Evolutionary conservation across 2,888 invertebrate species (phyloP), one percentile per base, ranked within the genome.

Genomic region (Pyrocoelia pectoralis): DNA sequence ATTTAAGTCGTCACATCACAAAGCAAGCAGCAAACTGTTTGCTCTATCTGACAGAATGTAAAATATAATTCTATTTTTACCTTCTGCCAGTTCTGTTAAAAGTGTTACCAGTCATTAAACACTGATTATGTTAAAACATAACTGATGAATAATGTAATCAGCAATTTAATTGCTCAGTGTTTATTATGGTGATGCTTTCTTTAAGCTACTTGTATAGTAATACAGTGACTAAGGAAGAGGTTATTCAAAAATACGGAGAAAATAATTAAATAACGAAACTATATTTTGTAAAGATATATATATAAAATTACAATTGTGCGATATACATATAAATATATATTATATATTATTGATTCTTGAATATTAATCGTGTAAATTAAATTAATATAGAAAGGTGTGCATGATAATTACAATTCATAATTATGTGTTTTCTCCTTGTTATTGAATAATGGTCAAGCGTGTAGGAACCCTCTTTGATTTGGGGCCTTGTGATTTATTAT

Each of bases 1-100:
- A 83, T 82, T 83, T 83, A 83, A 83, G 83, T 83, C 82, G 83
- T 83, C 82, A 82, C 82, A 83, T 81, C 83, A 82, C 81, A 76
- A 78, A 77, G 78, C 78, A 77, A 77, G 79, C 78, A 73, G 70
- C 66, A 75, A 74, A 72, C 72, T 76, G 77, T 78, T 77, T 77
- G 76, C 75, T 68, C 65, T 68, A 67, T 70, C 73, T 74, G 74
- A 67, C 74, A 73, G 72, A 72, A 74, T 74, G 72, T 72, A 68
- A 71, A 72, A 64, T 61, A 60, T n/a, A n/a, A n/a, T 53, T 54
- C 55, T 51, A 43, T 50, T 55, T 68, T 70, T 70, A 66, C 57
- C 69, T 68, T 68, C 69, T 69, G 68, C 66, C 71, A 66, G 70
- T 68, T 64, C 67, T 69, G 70, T 68, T 72, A 68, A 72, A 71